These are phyloP conservation scores for Holothuria glaberrima DNA, from an alignment of 35 echinoderm and acorn worm genomes.

Conservation along the genomic window DNA sequence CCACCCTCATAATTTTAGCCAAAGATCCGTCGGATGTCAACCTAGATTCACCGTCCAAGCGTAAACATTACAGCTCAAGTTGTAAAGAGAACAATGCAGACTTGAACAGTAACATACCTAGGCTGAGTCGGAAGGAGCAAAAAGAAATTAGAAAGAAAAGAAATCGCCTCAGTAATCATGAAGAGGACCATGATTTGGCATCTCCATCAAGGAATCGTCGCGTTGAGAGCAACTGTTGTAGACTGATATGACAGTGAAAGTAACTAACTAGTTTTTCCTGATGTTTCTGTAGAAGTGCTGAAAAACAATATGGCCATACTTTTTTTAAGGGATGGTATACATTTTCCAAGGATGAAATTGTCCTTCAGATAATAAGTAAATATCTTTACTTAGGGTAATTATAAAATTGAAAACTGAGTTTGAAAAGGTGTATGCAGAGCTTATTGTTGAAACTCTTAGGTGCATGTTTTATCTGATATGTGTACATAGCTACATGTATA, in stretches of 20 bases:
- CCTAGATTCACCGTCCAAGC: constrained; percentile 72
- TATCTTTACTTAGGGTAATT: too few species aligned
- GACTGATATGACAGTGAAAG: constrained; percentile 75
- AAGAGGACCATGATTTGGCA: constrained; percentile 48
- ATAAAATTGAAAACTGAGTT: too few species aligned
- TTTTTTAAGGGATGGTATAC: neutral
- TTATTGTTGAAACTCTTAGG: neutral
- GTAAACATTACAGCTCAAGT: constrained; percentile 79
- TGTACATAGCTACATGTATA: constrained; percentile 61
- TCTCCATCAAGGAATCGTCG: constrained; percentile 65
- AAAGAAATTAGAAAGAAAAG: constrained; percentile 90
- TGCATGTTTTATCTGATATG: constrained; percentile 33
- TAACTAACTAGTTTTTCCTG: neutral
- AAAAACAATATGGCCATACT: neutral
- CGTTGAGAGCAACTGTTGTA: constrained; percentile 88
- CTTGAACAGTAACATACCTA: constrained; percentile 78
- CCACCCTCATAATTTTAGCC: constrained; percentile 59
- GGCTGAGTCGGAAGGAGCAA: constrained; percentile 52
- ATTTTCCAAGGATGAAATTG: too few species aligned
- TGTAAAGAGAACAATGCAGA: constrained; percentile 77
- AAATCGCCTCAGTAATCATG: constrained; percentile 76
- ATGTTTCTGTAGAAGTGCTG: neutral
- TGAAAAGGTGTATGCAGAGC: too few species aligned
- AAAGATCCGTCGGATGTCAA: constrained; percentile 62
- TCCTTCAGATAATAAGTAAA: too few species aligned